Conservation (phyloP, 2,113 vertebrate genomes). For the Sapajus apella region DNA sequence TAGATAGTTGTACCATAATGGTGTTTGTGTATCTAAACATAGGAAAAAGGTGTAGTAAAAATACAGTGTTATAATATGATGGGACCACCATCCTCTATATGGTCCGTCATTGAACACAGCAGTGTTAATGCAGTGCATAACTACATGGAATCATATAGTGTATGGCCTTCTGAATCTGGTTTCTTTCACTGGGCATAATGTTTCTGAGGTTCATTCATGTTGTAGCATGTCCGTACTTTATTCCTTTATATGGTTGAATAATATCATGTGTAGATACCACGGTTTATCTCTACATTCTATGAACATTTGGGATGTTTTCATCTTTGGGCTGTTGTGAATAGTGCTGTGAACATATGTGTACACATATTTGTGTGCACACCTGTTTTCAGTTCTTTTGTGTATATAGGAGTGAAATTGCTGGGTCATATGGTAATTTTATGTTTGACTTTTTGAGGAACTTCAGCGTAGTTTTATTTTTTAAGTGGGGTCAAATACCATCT, state of each 20-base stretch:
- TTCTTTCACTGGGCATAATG: not conserved
- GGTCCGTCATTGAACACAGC: not conserved
- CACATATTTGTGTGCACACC: no score
- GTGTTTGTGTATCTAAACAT: not conserved
- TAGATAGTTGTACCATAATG: not conserved
- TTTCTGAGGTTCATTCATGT: not conserved
- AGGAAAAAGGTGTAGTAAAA: no score
- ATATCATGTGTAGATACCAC: not conserved
- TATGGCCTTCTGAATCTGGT: not conserved
- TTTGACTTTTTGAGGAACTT: constrained; percentile 11
- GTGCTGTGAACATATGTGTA: no score
- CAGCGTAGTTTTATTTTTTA: not conserved
- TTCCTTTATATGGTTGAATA: not conserved
- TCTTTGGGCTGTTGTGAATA: no score
- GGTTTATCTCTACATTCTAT: not conserved
- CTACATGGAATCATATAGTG: not conserved
- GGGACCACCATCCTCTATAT: not conserved
- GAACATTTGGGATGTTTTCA: no score
- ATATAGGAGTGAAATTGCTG: no score
- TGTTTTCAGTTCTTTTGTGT: no score
- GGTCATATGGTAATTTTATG: not conserved
- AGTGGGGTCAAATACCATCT: not conserved
- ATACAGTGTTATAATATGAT: no score
- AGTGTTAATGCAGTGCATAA: not conserved
- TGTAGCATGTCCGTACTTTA: not conserved